A percentile compares a stretch with the other conserved stretches of the same genome.
Conservation (phyloP, 92 coral and sea anemone species). For the Phymanthus crucifer region DNA sequence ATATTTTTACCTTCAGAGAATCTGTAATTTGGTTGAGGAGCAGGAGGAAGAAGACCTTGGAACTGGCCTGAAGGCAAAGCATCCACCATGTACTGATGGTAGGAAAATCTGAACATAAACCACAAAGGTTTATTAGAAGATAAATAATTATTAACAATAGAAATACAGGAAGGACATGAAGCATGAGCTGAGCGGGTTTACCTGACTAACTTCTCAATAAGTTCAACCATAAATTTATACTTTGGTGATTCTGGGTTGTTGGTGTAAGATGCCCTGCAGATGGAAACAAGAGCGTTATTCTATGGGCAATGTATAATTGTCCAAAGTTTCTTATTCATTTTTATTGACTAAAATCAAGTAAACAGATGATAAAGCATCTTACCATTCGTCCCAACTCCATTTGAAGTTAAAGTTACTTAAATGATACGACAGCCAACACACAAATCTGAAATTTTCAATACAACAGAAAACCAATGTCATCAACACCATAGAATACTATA, state of each 20-base stretch:
- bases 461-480: not conserved
- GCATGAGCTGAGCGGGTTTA: not conserved
- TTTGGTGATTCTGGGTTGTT: constrained; percentile 67
- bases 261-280: constrained; percentile 42
- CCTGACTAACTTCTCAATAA: constrained; percentile 81
- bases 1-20: constrained; percentile 54
- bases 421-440: constrained; percentile 87
- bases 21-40: constrained; percentile 70
- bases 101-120: constrained; percentile 61
- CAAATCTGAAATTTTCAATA: constrained; percentile 47
- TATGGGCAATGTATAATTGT: constrained; percentile 1
- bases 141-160: not conserved
- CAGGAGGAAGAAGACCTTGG: constrained; percentile 67
- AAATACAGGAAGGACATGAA: not conserved
- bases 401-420: constrained; percentile 92
- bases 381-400: constrained; percentile 99
- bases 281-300: not conserved
- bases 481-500: too few species aligned
- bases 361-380: constrained; percentile 5
- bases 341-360: too few species aligned
- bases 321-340: too few species aligned
- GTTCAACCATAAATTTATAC: constrained; percentile 71
- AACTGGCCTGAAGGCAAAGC: constrained; percentile 73
- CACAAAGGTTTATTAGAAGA: not conserved
- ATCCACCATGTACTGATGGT: constrained; percentile 77